phyloP scores from a whole-genome alignment of 2,888 invertebrate genomes.

The Limnephilus auricula region DNA sequence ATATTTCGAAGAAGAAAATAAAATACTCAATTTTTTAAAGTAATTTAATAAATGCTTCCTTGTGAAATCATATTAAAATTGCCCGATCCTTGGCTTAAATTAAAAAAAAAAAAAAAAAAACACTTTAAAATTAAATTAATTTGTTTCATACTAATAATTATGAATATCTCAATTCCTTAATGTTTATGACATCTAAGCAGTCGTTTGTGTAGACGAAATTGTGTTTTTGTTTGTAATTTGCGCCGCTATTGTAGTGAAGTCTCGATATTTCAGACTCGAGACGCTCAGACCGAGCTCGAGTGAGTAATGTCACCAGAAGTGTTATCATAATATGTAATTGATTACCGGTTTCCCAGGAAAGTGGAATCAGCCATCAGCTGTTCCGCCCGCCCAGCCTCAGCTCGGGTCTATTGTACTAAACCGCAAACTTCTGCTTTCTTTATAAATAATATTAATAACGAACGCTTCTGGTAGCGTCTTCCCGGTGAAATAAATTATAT shows the following conservation, averaged over 20 bases:
- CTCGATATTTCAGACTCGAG: neutral
- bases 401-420: neutral
- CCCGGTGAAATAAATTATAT: neutral
- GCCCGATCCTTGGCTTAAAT: neutral
- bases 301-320: neutral
- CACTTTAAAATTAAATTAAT: neutral
- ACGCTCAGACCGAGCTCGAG: neutral
- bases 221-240: neutral
- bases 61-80: neutral
- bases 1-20: neutral
- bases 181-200: neutral
- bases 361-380: neutral
- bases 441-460: neutral
- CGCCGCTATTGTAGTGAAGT: neutral
- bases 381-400: neutral
- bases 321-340: neutral
- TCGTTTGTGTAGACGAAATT: neutral
- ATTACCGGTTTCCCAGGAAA: neutral
- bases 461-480: neutral
- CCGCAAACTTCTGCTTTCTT: neutral
- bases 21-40: neutral
- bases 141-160: neutral
- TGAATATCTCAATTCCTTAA: neutral
- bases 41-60: neutral
- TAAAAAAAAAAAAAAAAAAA: neutral